Conservation (phyloP, 1,140 invertebrate species). For the Homalodisca vitripennis region DNA sequence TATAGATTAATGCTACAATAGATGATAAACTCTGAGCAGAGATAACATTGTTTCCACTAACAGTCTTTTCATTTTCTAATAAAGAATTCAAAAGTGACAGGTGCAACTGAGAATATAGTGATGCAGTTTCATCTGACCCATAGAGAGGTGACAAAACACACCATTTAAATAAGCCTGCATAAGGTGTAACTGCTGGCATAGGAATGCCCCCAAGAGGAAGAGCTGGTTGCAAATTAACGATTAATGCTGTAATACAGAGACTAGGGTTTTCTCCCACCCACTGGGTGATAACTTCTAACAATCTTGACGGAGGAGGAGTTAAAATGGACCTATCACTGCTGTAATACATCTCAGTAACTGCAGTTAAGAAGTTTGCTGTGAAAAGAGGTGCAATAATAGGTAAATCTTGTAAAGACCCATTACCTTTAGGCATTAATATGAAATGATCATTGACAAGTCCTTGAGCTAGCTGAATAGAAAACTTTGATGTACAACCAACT, state of each 20-base stretch:
- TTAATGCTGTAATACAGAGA: slow-evolving; percentile 67
- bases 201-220: slow-evolving; percentile 74
- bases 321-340: slow-evolving; percentile 31
- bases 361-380: slow-evolving; percentile 76
- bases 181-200: slow-evolving; percentile 78
- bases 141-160: slow-evolving; percentile 61
- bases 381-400: slow-evolving; percentile 72
- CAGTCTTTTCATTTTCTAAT: slow-evolving; percentile 25
- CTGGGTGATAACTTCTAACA: slow-evolving; percentile 61
- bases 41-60: slow-evolving; percentile 47
- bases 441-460: slow-evolving; percentile 79
- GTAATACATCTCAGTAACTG: slow-evolving; percentile 73
- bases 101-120: slow-evolving; percentile 62
- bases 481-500: slow-evolving; percentile 68
- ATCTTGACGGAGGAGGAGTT: slow-evolving; percentile 52
- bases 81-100: slow-evolving; percentile 56
- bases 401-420: slow-evolving; percentile 62
- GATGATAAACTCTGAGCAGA: slow-evolving; percentile 48
- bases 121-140: slow-evolving; percentile 46
- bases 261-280: slow-evolving; percentile 66
- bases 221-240: slow-evolving; percentile 58
- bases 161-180: slow-evolving; percentile 72
- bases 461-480: slow-evolving; percentile 59
- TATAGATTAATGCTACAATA: slow-evolving; percentile 27
- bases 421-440: slow-evolving; percentile 63